A percentile compares a stretch with the other conserved stretches of the same genome.
These are phyloP conservation scores for Leptopilina myrica DNA, from an alignment of 2,888 invertebrate genomes.

Conservation along the genomic window DNA sequence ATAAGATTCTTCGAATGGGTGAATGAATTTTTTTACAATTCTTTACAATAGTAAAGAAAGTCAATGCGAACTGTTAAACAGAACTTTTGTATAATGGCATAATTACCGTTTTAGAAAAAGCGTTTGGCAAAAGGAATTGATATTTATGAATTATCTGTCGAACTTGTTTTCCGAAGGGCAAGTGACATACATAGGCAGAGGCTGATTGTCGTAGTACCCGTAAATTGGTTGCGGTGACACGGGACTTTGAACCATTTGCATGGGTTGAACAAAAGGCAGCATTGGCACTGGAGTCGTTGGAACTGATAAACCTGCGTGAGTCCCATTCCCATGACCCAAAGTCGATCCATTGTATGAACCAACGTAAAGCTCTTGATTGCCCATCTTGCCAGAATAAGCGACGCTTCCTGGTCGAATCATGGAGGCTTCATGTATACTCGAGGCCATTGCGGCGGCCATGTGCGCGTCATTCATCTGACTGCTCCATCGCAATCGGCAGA, in stretches of 20 bases:
- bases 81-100: too few relatives aligned
- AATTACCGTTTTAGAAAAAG: too few relatives aligned
- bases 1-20: too few relatives aligned
- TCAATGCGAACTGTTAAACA: too few relatives aligned
- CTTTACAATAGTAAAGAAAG: too few relatives aligned
- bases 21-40: too few relatives aligned
- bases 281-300: constrained; percentile 70
- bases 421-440: constrained; percentile 72
- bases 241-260: constrained; percentile 69
- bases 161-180: constrained; percentile 71
- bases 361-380: constrained; percentile 69
- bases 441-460: constrained; percentile 69
- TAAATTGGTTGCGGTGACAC: constrained; percentile 69
- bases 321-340: constrained; percentile 65
- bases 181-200: constrained; percentile 71
- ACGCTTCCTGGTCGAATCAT: constrained; percentile 70
- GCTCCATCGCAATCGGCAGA: constrained; percentile 87
- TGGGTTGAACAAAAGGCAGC: constrained; percentile 71
- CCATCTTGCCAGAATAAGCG: constrained; percentile 70
- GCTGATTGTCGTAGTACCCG: constrained; percentile 70
- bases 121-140: too few relatives aligned
- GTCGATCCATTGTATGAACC: constrained; percentile 71
- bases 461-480: constrained; percentile 72
- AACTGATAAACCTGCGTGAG: constrained; percentile 51
- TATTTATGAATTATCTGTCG: constrained; percentile 65